phyloP scores from a whole-genome alignment of 2,113 vertebrate species.

The Notiomystis cincta region DNA sequence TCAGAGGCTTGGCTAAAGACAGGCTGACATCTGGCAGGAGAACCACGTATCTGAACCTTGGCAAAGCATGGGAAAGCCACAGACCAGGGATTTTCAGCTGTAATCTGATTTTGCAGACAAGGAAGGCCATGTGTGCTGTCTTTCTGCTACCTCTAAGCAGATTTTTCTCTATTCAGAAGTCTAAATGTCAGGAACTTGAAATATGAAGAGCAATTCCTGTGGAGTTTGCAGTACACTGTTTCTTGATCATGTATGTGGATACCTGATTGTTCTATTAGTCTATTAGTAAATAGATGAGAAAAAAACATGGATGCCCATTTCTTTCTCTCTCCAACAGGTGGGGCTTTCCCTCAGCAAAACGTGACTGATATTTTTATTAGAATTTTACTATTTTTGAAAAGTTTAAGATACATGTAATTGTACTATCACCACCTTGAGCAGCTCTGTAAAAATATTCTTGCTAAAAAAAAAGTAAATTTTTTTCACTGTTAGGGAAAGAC shows the following conservation, averaged over 20 bases:
- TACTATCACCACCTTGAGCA: background rate
- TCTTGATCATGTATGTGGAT: background rate
- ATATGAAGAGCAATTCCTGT: rapidly evolving
- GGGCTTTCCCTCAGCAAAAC: background rate
- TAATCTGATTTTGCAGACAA: background rate
- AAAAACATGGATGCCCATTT: background rate
- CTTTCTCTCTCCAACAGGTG: background rate
- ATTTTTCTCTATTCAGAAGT: background rate
- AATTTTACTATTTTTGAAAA: background rate
- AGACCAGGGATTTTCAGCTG: background rate
- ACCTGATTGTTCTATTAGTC: no score
- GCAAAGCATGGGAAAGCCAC: background rate
- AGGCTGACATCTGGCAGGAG: background rate
- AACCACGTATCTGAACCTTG: background rate
- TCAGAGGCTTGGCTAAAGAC: background rate
- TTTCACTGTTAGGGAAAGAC: background rate
- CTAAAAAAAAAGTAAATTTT: background rate
- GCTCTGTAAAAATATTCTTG: background rate
- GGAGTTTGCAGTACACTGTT: background rate
- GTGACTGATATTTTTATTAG: background rate
- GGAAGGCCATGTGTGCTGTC: background rate
- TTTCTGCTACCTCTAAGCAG: background rate
- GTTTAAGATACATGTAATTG: background rate
- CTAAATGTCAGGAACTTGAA: background rate
- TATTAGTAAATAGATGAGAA: background rate